Evolutionary conservation across 2,797 vertebrate species (phyloP).

Genomic region (Pipistrellus nathusii): DNA sequence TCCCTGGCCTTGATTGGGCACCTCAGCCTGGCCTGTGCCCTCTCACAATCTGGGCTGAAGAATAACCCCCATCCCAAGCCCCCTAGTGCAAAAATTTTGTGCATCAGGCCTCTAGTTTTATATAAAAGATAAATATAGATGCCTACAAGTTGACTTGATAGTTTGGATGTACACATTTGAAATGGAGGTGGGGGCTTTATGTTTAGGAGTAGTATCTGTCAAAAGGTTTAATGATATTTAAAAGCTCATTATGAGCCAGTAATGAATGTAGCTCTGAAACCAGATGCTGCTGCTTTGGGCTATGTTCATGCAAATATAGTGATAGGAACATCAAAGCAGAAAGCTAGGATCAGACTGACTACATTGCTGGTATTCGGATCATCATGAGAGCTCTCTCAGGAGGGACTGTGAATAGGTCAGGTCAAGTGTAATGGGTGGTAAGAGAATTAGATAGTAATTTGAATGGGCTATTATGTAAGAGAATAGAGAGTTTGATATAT

Average conservation of each 20-base stretch:
- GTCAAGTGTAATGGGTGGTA: background rate
- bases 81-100: too few relatives aligned
- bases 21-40: too few relatives aligned
- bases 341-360: background rate
- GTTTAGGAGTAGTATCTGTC: background rate
- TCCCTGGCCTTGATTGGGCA: too few relatives aligned
- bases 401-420: slow-evolving; percentile 8
- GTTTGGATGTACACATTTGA: background rate
- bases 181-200: background rate
- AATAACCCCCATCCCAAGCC: fast-evolving
- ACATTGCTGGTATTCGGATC: background rate
- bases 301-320: background rate
- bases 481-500: background rate
- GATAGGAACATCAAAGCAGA: background rate
- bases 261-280: background rate
- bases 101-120: background rate
- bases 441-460: background rate
- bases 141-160: background rate
- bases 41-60: too few relatives aligned
- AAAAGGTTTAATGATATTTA: slow-evolving; percentile 26
- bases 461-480: background rate
- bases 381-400: slow-evolving; percentile 10
- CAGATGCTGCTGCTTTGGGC: background rate
- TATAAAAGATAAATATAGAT: background rate
- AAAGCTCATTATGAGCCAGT: background rate